These are phyloP conservation scores for Ceratothoa steindachneri DNA, from an alignment of 2,888 invertebrate genomes.

Conservation along the genomic window DNA sequence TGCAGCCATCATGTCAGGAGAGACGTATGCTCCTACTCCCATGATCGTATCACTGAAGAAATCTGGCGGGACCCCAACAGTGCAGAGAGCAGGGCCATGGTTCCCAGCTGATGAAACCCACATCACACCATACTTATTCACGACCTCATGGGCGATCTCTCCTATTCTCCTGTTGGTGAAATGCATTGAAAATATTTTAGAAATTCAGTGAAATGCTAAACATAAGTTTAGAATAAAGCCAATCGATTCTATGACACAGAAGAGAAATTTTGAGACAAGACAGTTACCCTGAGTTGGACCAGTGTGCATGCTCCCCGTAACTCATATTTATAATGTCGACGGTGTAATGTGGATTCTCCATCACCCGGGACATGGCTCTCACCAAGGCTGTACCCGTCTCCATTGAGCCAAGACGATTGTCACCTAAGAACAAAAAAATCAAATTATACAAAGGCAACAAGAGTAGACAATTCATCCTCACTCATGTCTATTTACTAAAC, in stretches of 20 bases:
- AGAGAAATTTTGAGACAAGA: too few species aligned
- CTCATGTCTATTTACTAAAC: neutral
- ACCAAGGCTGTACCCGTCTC: conserved; percentile 92
- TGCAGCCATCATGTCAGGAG: conserved; percentile 95
- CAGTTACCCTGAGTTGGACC: conserved; percentile 78
- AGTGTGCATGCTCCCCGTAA: conserved; percentile 91
- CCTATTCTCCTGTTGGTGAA: conserved; percentile 71
- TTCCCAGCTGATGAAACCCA: conserved; percentile 96
- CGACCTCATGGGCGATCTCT: conserved; percentile 76
- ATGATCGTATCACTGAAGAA: conserved; percentile 55
- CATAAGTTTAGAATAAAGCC: conserved; percentile 24
- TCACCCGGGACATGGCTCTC: conserved; percentile 82
- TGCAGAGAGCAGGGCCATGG: conserved; percentile 86
- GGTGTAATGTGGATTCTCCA: conserved; percentile 55
- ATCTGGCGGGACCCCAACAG: conserved; percentile 68
- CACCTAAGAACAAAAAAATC: too few species aligned
- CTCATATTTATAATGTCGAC: conserved; percentile 96
- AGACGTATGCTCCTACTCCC: conserved; percentile 94
- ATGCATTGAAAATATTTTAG: neutral
- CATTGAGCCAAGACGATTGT: conserved; percentile 86
- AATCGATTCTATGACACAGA: neutral
- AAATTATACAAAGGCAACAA: too few species aligned
- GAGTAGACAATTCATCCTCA: neutral
- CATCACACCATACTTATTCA: conserved; percentile 83
- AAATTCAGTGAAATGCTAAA: too few species aligned